These are phyloP conservation scores for Mystacornis crossleyi DNA, from an alignment of 2,113 vertebrate species.

Conservation along the genomic window DNA sequence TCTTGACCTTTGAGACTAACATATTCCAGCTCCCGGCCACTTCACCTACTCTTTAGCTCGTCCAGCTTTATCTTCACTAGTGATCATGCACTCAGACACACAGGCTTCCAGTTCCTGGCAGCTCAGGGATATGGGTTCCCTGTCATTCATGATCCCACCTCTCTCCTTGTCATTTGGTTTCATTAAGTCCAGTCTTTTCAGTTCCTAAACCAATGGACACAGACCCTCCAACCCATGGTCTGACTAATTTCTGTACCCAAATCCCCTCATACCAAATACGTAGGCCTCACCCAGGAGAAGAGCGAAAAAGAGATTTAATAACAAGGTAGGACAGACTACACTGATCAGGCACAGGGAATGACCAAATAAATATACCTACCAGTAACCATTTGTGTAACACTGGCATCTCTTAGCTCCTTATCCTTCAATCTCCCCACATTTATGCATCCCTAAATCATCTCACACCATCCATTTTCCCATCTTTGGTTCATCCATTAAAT, in stretches of 20 bases:
- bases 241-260: not conserved
- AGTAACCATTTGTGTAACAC: not conserved
- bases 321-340: not conserved
- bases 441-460: not conserved
- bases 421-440: not conserved
- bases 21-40: not conserved
- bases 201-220: not conserved
- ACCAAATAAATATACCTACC: not conserved
- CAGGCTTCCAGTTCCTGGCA: not conserved
- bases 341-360: not conserved
- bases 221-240: not conserved
- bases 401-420: not conserved
- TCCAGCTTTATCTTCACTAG: not conserved
- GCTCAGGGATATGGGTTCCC: fast-evolving
- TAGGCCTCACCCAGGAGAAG: not conserved
- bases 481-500: not conserved
- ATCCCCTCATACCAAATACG: not conserved
- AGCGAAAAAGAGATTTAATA: not conserved
- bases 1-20: not conserved
- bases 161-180: not conserved
- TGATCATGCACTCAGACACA: not conserved
- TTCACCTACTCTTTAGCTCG: not conserved
- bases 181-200: not conserved
- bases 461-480: not conserved
- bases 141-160: not conserved